Evolutionary conservation across 2,888 invertebrate species (phyloP).

Genomic region (Drosophila ezoana): DNA sequence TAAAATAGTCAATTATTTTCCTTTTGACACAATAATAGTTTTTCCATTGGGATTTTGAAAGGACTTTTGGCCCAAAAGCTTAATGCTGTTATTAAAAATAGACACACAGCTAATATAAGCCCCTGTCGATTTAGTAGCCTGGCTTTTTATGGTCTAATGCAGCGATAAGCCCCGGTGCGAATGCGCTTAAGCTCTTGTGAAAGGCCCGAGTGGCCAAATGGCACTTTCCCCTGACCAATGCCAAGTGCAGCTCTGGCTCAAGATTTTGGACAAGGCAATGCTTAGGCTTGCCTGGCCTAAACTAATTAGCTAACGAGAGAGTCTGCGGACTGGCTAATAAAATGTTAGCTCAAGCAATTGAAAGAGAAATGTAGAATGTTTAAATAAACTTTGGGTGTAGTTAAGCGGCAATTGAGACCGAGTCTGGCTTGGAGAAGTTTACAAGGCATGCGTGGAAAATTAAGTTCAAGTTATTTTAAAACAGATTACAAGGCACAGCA

Average conservation of each 20-base stretch:
- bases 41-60: too few species aligned
- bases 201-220: slow-evolving; percentile 23
- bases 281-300: slow-evolving; percentile 39
- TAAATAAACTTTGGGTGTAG: slow-evolving; percentile 47
- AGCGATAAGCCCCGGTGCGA: slow-evolving; percentile 1
- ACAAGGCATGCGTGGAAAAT: slow-evolving; percentile 47
- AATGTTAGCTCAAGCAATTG: slow-evolving; percentile 27
- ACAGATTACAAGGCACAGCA: slow-evolving; percentile 39
- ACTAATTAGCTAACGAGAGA: slow-evolving; percentile 64
- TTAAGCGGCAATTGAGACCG: slow-evolving; percentile 37
- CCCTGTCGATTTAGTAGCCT: background rate
- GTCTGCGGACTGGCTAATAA: slow-evolving; percentile 47
- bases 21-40: too few species aligned
- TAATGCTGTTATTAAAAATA: too few species aligned
- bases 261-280: slow-evolving; percentile 19
- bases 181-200: slow-evolving; percentile 26
- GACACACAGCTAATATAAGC: background rate
- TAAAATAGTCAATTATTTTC: too few species aligned
- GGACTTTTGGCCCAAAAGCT: too few species aligned
- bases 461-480: slow-evolving; percentile 51
- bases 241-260: background rate
- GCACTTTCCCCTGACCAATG: slow-evolving; percentile 54
- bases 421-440: slow-evolving; percentile 20
- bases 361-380: slow-evolving; percentile 20
- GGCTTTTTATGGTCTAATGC: background rate